Evolutionary conservation across 2,888 invertebrate species (phyloP).

Genomic region (Gastracanthus pulcherrimus): DNA sequence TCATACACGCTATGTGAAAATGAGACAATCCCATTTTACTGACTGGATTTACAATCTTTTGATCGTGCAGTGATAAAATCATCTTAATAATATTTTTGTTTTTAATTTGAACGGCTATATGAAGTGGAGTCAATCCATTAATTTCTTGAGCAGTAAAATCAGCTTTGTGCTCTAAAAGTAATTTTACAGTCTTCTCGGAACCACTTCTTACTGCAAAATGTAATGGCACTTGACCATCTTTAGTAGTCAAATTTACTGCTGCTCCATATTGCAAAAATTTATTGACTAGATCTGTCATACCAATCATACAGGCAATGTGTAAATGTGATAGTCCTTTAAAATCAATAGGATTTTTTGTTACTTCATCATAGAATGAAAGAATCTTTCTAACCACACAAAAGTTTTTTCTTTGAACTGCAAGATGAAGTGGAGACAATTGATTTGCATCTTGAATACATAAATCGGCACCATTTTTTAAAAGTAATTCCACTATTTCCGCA

Average conservation of each 20-base stretch:
- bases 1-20: conserved; percentile 23
- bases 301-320: conserved; percentile 14
- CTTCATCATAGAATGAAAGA: background rate
- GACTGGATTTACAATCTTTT: background rate
- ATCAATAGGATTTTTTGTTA: conserved; percentile 10
- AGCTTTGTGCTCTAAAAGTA: conserved; percentile 14
- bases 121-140: conserved; percentile 2
- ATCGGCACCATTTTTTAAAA: conserved; percentile 25
- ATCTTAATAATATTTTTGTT: background rate
- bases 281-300: background rate
- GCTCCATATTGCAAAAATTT: background rate
- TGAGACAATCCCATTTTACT: conserved; percentile 6
- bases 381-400: background rate
- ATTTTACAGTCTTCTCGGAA: background rate
- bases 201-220: conserved; percentile 21
- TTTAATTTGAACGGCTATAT: background rate
- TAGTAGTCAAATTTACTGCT: background rate
- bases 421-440: conserved; percentile 17
- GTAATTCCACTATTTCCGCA: conserved; percentile 12
- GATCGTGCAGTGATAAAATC: background rate
- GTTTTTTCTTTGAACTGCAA: conserved; percentile 12
- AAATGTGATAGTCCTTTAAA: conserved; percentile 31
- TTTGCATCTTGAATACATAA: conserved; percentile 15
- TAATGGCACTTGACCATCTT: background rate
- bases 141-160: conserved; percentile 20